These are phyloP conservation scores for Drosophila dives DNA, from an alignment of 2,888 invertebrate species.

Conservation along the genomic window DNA sequence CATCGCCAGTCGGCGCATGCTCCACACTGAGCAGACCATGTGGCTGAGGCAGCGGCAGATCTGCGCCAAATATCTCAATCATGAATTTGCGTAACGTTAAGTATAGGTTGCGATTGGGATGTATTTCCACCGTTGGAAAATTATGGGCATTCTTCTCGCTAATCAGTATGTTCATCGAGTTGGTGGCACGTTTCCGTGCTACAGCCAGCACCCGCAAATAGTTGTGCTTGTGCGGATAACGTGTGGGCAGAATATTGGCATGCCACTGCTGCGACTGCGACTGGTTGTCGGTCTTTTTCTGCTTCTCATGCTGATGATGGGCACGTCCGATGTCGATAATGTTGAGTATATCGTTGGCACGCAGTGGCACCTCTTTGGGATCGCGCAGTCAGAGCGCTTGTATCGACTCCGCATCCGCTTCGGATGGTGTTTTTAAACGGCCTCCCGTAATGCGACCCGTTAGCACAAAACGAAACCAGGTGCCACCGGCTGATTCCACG, in stretches of 20 bases:
- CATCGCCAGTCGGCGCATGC: conserved; percentile 86
- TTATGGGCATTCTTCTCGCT: conserved; percentile 94
- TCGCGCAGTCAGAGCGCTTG: conserved; percentile 95
- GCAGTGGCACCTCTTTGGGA: conserved; percentile 90
- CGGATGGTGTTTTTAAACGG: conserved; percentile 93
- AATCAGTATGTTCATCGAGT: conserved; percentile 92
- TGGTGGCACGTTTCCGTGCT: conserved; percentile 92
- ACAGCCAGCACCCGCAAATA: conserved; percentile 92
- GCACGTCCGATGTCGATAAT: conserved; percentile 91
- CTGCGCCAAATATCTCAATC: conserved; percentile 95
- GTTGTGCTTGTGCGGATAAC: conserved; percentile 89
- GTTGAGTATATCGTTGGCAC: conserved; percentile 92
- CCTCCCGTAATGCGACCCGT: conserved; percentile 94
- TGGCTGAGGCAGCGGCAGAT: conserved; percentile 93
- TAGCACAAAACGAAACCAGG: conserved; percentile 96
- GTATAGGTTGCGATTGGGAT: conserved; percentile 92
- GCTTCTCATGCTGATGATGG: conserved; percentile 82
- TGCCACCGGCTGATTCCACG: conserved; percentile 95
- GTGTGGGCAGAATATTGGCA: conserved; percentile 89
- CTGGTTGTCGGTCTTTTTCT: conserved; percentile 37
- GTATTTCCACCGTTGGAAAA: conserved; percentile 94
- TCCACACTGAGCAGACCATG: conserved; percentile 91
- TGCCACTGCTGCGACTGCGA: conserved; percentile 87
- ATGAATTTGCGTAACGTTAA: conserved; percentile 95
- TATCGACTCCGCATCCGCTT: conserved; percentile 96